Base-by-base conservation (phyloP, 1,140 invertebrate species). In the Akabosia matsudoensis region DNA sequence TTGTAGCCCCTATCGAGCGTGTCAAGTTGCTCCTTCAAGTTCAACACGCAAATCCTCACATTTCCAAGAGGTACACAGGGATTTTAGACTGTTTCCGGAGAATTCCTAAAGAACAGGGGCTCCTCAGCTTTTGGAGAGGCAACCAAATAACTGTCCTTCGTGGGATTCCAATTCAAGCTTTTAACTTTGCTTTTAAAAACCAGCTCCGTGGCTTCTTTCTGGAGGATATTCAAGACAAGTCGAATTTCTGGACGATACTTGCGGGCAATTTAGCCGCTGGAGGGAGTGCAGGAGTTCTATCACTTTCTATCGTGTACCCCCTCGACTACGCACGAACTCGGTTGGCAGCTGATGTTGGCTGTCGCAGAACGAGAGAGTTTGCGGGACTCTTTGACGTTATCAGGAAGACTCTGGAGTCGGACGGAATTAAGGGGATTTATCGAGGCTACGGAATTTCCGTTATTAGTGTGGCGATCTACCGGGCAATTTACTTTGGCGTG, bases 11-110 rank as follows among this genome's bases (percentile, higher is more conserved):
- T 72, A 94, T 97, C 84, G 95, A 97, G 87, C 89, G 95, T 83
- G 93, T 97, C 64, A 97, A 97, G 86, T 88, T 97, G 81, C 88
- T 97, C 73, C 90, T 97, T 73, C 96, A 95, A 86, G 92, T 94
- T 26, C 93, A 95, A 87, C 89, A 92, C 85, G 90, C 91, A 74
- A 92, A 91, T 83, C 92, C 90, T 86, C 91, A 94, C 85, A 95
- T 96, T 84, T 82, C 88, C 61, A 88, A 85, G 82, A 90, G 89
- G 82, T 95, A 94, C 86, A 94, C 93, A 88, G 93, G 75, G 18
- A 22, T 74, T 28, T 18, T 30, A 0, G 76, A 79, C 33, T 64
- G 31, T 28, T 70, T 78, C 14, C 34, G 18, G 22, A 52, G 76
- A 37, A 74, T 79, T 56, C 74, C 72, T 1, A 70, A 56, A 34